Conservation (phyloP, 2,113 vertebrate genomes). For the Toxotes jaculatrix region DNA sequence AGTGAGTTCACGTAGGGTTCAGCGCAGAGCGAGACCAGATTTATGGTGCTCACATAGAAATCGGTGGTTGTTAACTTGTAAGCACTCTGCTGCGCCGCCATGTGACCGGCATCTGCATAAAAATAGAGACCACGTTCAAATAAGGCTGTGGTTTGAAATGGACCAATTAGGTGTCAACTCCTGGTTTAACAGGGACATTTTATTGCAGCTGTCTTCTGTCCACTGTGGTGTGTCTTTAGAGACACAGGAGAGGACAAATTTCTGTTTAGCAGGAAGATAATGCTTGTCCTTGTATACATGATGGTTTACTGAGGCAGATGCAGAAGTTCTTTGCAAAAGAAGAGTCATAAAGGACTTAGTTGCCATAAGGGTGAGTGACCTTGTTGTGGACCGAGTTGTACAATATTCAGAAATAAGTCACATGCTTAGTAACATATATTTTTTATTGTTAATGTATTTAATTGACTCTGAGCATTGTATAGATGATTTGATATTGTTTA, state of each 20-base stretch:
- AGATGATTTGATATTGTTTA: constrained; percentile 16
- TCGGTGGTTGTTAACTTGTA: constrained; percentile 63
- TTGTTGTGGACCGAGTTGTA: neutral
- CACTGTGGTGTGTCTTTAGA: constrained; percentile 4
- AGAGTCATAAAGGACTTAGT: neutral
- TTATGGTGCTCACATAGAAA: constrained; percentile 62
- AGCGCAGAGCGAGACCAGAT: constrained; percentile 59
- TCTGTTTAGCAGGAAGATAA: constrained; percentile 2
- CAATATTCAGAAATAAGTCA: constrained; percentile 7
- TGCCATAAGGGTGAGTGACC: neutral
- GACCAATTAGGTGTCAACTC: constrained; percentile 27
- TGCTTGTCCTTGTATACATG: neutral
- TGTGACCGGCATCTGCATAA: constrained; percentile 49
- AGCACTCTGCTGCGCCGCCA: constrained; percentile 14
- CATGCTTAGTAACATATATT: constrained; percentile 35
- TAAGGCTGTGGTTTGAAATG: constrained; percentile 21
- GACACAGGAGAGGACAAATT: neutral
- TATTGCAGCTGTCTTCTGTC: constrained; percentile 18
- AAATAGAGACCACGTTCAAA: constrained; percentile 48
- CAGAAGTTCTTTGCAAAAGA: neutral
- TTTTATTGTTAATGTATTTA: constrained; percentile 55
- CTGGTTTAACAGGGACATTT: constrained; percentile 17
- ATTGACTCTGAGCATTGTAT: constrained; percentile 34
- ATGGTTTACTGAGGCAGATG: neutral
- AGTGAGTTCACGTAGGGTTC: constrained; percentile 66